Percentiles rank a stretch among this genome's conserved stretches.
These are phyloP conservation scores for Ctenopoma multispine DNA, from an alignment of 2,797 vertebrate genomes.

Conservation along the genomic window DNA sequence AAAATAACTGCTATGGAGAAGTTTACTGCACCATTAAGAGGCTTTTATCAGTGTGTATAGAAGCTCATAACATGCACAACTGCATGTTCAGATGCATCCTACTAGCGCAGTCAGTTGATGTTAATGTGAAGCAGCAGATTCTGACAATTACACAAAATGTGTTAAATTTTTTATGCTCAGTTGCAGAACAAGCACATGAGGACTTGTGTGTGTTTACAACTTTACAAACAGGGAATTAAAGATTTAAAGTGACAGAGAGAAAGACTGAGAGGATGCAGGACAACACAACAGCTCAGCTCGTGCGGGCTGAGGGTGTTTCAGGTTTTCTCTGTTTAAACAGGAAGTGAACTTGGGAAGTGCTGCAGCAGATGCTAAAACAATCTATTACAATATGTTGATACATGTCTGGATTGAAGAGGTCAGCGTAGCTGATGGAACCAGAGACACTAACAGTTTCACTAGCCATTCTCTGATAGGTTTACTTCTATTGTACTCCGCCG, in stretches of 20 bases:
- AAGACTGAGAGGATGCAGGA: constrained; percentile 4
- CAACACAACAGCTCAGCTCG: background rate
- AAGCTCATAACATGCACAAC: background rate
- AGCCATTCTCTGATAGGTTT: too few relatives aligned
- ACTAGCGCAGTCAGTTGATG: background rate
- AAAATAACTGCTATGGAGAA: too few relatives aligned
- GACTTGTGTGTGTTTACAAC: constrained; percentile 9
- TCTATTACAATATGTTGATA: background rate
- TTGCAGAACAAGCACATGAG: background rate
- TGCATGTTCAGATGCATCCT: too few relatives aligned
- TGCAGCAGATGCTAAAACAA: background rate
- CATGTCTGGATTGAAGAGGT: background rate
- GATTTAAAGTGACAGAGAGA: constrained; percentile 32
- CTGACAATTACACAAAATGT: background rate
- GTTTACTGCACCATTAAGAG: background rate
- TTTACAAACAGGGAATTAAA: constrained; percentile 36
- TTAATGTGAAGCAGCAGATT: background rate
- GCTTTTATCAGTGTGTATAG: background rate
- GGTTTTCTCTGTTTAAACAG: constrained; percentile 45
- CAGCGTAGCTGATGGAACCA: too few relatives aligned
- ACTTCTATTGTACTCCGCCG: too few relatives aligned
- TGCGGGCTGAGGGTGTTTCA: constrained; percentile 57
- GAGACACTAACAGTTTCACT: too few relatives aligned
- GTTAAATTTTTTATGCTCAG: constrained; percentile 8
- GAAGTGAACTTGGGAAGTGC: constrained; percentile 53